Conservation (phyloP, 2,797 vertebrate genomes). For the Nothura maculosa region DNA sequence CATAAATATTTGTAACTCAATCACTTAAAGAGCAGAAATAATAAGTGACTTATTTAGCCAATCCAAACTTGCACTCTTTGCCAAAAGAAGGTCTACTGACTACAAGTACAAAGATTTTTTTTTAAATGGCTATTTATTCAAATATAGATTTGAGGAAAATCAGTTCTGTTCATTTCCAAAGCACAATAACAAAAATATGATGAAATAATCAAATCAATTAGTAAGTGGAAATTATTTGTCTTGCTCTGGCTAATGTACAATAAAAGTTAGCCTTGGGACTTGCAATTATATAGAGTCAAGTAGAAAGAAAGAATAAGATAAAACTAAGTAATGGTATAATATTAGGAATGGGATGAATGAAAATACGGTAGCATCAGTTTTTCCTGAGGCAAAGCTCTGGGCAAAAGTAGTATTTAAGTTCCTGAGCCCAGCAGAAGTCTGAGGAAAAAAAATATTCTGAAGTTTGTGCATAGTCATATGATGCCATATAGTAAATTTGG, state of each 20-base stretch:
- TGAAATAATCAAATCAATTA: not conserved
- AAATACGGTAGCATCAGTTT: not conserved
- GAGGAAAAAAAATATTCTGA: not conserved
- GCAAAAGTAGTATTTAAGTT: not conserved
- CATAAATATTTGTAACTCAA: not conserved
- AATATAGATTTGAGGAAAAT: not conserved
- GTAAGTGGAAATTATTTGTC: not conserved
- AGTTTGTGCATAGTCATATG: not conserved
- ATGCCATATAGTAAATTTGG: not conserved
- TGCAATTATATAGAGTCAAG: not conserved
- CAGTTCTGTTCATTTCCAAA: not conserved
- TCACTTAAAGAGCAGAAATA: not conserved
- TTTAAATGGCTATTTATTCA: not conserved
- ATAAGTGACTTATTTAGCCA: not conserved
- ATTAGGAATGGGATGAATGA: not conserved
- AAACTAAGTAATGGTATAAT: not conserved
- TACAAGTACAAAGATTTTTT: not conserved
- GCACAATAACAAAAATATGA: not conserved
- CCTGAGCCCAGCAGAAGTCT: not conserved
- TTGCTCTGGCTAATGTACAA: not conserved
- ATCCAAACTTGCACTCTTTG: not conserved
- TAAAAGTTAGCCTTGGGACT: not conserved
- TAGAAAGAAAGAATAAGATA: not conserved
- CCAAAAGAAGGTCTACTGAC: not conserved
- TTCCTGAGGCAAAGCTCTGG: not conserved